Evolutionary conservation across 2,797 vertebrate genomes (phyloP).

Genomic region (Malurus splendens): DNA sequence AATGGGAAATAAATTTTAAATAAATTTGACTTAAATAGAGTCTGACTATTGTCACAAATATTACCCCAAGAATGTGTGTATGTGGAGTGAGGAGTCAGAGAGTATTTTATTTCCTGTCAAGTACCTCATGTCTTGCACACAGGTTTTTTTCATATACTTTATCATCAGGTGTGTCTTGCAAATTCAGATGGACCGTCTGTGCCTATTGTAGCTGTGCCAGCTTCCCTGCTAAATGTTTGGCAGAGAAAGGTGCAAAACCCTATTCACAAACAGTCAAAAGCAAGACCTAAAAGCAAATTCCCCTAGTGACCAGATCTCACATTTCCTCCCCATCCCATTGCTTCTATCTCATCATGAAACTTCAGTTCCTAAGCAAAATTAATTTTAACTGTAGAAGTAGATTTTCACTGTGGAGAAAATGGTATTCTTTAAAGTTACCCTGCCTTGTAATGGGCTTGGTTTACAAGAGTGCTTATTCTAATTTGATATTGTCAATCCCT

Average conservation of each 20-base stretch:
- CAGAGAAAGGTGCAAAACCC: conserved; percentile 9
- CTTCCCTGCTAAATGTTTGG: conserved; percentile 28
- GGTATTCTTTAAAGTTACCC: background rate
- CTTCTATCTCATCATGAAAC: background rate
- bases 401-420: background rate
- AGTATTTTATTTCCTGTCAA: background rate
- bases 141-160: background rate
- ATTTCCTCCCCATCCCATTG: background rate
- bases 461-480: background rate
- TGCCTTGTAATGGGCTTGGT: background rate
- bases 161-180: background rate
- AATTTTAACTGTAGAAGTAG: background rate
- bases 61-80: background rate
- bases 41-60: background rate
- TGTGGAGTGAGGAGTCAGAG: background rate
- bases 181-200: conserved; percentile 19
- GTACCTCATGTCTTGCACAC: background rate
- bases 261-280: background rate
- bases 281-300: background rate
- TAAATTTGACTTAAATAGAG: background rate
- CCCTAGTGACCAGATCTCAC: background rate
- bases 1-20: background rate
- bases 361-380: background rate
- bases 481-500: background rate
- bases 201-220: conserved; percentile 5